These are phyloP conservation scores for Chaetodon trifascialis DNA, from an alignment of 2,113 vertebrate species.

Conservation along the genomic window DNA sequence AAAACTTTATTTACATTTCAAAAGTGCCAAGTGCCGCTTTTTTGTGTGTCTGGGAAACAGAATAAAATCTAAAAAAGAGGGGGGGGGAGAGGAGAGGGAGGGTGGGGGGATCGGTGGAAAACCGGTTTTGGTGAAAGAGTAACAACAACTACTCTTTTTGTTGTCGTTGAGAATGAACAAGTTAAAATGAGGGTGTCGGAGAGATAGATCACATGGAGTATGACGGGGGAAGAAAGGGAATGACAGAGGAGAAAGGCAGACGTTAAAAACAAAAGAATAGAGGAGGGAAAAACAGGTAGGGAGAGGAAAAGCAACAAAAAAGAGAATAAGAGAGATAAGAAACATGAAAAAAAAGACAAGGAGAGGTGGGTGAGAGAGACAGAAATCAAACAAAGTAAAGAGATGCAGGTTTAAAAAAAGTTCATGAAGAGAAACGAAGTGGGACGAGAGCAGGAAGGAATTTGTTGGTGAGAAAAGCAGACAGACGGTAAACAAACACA, in stretches of 20 bases:
- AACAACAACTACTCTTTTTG: conserved; percentile 45
- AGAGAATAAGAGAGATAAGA: conserved; percentile 4
- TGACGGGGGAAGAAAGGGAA: conserved; percentile 16
- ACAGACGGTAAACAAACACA: conserved; percentile 78
- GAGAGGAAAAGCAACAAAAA: conserved; percentile 23
- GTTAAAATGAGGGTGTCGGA: conserved; percentile 35
- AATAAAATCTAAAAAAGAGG: conserved; percentile 43
- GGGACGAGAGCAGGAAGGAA: conserved; percentile 30
- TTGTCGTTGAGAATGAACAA: conserved; percentile 17
- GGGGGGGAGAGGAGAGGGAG: background rate
- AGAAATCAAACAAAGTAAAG: conserved; percentile 24
- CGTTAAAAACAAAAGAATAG: conserved; percentile 8
- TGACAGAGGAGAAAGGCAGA: conserved; percentile 15
- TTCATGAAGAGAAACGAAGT: conserved; percentile 30
- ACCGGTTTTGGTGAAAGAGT: conserved; percentile 19
- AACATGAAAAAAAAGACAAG: background rate
- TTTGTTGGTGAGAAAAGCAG: conserved; percentile 54
- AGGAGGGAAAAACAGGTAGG: conserved; percentile 5
- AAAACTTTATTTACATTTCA: conserved; percentile 83
- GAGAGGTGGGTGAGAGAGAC: background rate
- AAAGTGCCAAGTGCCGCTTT: conserved; percentile 73
- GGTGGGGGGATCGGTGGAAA: background rate
- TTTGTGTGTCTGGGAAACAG: conserved; percentile 55
- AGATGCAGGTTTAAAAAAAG: conserved; percentile 37
- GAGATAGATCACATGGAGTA: background rate